phyloP scores from a whole-genome alignment of 2,113 vertebrate species.

The Anolis carolinensis region DNA sequence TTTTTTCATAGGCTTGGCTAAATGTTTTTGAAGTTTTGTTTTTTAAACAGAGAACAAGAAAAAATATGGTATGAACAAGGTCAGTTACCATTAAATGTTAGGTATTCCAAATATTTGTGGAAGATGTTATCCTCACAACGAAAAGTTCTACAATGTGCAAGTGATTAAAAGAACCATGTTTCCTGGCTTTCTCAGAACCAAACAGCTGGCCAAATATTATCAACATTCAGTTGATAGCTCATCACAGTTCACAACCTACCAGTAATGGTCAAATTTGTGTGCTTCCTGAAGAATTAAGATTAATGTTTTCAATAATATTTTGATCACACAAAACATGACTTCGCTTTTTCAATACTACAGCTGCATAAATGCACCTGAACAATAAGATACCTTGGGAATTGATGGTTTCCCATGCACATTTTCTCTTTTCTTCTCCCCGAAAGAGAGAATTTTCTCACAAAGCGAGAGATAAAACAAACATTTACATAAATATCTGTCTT shows the following conservation, averaged over 20 bases:
- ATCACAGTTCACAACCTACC: constrained; percentile 32
- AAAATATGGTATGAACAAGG: not conserved
- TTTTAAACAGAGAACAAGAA: not conserved
- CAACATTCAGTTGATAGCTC: constrained; percentile 32
- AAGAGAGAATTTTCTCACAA: constrained; percentile 58
- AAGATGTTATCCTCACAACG: not conserved
- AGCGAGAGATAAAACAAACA: constrained; percentile 53
- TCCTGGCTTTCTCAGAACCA: constrained; percentile 36
- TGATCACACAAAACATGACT: constrained; percentile 54
- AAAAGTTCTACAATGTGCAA: not conserved
- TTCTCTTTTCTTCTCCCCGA: not conserved
- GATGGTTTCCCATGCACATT: constrained; percentile 26
- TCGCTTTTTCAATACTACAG: constrained; percentile 52
- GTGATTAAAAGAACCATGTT: constrained; percentile 29
- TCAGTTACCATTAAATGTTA: constrained; percentile 1
- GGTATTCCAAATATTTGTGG: constrained; percentile 4
- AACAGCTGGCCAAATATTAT: constrained; percentile 50
- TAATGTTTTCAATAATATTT: constrained; percentile 71
- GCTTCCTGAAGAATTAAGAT: constrained; percentile 64
- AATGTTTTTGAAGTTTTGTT: no score
- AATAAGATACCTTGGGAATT: constrained; percentile 48
- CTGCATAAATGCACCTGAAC: constrained; percentile 65
- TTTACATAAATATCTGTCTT: constrained; percentile 69
- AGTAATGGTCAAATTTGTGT: constrained; percentile 56
- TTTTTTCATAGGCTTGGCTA: no score